These are phyloP conservation scores for Gavia stellata DNA, from an alignment of 2,113 vertebrate species.

Conservation along the genomic window DNA sequence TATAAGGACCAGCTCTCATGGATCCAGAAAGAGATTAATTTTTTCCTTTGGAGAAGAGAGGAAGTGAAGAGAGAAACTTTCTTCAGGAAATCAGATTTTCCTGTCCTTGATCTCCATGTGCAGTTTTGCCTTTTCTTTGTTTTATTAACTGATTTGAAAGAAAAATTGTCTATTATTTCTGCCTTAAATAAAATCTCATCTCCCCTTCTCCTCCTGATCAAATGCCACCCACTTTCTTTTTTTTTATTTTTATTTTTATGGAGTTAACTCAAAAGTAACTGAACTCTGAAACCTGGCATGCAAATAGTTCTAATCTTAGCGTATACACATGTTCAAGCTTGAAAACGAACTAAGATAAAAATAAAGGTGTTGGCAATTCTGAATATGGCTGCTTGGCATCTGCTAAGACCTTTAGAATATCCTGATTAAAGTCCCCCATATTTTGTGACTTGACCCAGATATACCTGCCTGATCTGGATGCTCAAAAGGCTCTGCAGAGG, in stretches of 20 bases:
- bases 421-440: not conserved
- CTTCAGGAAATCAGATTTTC: not conserved
- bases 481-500: not conserved
- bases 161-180: not conserved
- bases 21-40: not conserved
- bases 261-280: conserved; percentile 43
- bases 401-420: conserved; percentile 31
- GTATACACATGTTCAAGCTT: conserved; percentile 44
- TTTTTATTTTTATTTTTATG: not conserved
- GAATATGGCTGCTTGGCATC: conserved; percentile 8
- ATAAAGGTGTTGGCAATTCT: conserved; percentile 46
- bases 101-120: not conserved
- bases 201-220: not conserved
- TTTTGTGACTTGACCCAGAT: not conserved
- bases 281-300: conserved; percentile 11
- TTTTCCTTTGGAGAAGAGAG: not conserved
- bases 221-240: not conserved
- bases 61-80: not conserved
- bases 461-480: not conserved
- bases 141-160: not conserved
- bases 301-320: conserved; percentile 54
- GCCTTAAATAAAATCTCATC: not conserved
- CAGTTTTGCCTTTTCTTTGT: not conserved
- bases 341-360: conserved; percentile 58
- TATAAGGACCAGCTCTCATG: not conserved